These are phyloP conservation scores for Pluvialis apricaria DNA, from an alignment of 2,113 vertebrate genomes.

Conservation along the genomic window DNA sequence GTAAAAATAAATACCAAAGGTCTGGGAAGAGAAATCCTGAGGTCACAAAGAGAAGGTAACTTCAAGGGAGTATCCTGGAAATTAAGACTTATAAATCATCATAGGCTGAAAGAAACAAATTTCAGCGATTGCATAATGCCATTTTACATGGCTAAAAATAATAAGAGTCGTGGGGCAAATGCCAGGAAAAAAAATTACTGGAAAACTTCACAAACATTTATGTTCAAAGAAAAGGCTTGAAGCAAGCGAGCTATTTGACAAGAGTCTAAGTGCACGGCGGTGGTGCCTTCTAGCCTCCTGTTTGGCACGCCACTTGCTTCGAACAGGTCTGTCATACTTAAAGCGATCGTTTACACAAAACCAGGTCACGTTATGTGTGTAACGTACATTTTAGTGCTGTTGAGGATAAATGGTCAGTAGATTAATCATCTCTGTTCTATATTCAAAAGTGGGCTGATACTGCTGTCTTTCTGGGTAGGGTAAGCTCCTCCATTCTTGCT, in stretches of 20 bases:
- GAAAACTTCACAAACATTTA: slow-evolving; percentile 51
- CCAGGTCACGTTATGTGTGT: neutral
- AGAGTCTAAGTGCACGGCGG: neutral
- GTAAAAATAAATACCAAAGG: slow-evolving; percentile 58
- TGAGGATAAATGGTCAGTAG: slow-evolving; percentile 6
- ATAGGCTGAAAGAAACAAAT: slow-evolving; percentile 38
- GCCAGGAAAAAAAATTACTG: slow-evolving; percentile 55
- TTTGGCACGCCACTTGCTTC: neutral
- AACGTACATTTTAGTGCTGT: neutral
- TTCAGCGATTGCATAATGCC: slow-evolving; percentile 60
- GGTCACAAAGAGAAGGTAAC: slow-evolving; percentile 58
- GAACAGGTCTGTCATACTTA: neutral
- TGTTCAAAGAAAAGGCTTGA: slow-evolving; percentile 39
- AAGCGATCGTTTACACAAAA: neutral
- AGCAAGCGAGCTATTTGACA: neutral
- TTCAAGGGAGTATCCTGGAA: slow-evolving; percentile 67
- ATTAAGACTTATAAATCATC: slow-evolving; percentile 59
- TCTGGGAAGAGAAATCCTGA: slow-evolving; percentile 60
- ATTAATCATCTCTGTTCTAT: neutral
- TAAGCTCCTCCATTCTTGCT: neutral
- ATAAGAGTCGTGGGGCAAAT: slow-evolving; percentile 22
- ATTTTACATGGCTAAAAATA: slow-evolving; percentile 67
- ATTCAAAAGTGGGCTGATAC: neutral
- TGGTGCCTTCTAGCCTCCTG: neutral
- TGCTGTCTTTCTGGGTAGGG: neutral